These are phyloP conservation scores for Cavia aperea DNA, from an alignment of 2,113 vertebrate species.

Conservation along the genomic window DNA sequence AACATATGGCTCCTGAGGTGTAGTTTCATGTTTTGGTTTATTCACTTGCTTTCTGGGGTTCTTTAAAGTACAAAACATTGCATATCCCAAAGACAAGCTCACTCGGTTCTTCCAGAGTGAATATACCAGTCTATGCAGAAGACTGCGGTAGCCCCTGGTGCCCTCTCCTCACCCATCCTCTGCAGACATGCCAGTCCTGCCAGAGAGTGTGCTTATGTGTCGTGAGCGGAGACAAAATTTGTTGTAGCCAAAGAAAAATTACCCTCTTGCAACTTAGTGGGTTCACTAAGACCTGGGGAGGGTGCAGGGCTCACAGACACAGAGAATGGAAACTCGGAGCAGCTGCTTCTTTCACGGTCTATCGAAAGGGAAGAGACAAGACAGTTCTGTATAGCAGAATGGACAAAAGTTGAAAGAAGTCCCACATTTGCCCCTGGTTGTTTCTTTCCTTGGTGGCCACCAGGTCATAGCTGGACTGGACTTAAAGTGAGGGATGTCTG, in stretches of 20 bases:
- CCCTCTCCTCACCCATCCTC: neutral
- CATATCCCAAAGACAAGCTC: neutral
- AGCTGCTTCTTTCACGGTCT: neutral
- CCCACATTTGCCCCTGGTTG: neutral
- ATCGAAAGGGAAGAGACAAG: neutral
- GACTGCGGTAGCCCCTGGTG: neutral
- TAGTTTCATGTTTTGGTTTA: neutral
- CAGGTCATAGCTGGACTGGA: neutral
- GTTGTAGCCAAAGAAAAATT: neutral
- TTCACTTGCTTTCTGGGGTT: neutral
- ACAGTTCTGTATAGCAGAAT: slow-evolving; percentile 3
- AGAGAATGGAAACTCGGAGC: neutral
- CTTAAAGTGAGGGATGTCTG: neutral
- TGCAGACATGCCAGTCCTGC: neutral
- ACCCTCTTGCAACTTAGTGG: neutral
- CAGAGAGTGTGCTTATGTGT: neutral
- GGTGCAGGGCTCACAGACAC: neutral
- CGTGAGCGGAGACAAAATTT: neutral
- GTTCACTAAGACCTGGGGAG: neutral
- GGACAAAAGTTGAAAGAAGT: neutral
- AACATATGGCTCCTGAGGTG: neutral
- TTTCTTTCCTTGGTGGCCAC: neutral
- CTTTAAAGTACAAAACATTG: neutral
- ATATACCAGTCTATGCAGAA: neutral
- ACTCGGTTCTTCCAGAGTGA: neutral